Conservation (phyloP, 2,797 vertebrate genomes). For the Pteropus rufus region DNA sequence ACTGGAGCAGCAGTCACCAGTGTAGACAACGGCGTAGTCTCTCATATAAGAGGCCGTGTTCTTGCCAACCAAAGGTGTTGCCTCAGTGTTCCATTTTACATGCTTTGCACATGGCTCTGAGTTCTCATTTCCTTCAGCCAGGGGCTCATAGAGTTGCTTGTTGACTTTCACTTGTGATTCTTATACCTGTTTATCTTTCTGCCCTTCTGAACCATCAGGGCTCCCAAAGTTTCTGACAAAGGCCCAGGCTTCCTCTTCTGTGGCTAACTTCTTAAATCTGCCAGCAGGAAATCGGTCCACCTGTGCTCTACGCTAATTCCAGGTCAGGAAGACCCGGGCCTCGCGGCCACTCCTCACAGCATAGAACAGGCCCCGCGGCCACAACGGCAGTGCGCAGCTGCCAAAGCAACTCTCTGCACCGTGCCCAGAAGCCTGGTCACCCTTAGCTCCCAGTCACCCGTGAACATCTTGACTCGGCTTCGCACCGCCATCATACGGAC, state of each 20-base stretch:
- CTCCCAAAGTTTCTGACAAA: slow-evolving; percentile 81
- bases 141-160: slow-evolving; percentile 81
- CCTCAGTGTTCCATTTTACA: slow-evolving; percentile 62
- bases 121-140: background rate
- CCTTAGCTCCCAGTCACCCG: rapidly evolving
- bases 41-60: slow-evolving; percentile 82
- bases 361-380: slow-evolving; percentile 87
- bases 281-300: slow-evolving; percentile 90
- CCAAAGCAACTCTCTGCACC: background rate
- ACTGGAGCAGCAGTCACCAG: slow-evolving; percentile 91
- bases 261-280: slow-evolving; percentile 92
- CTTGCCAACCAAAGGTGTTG: background rate
- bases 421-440: background rate
- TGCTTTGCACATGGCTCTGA: slow-evolving; percentile 78
- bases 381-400: background rate
- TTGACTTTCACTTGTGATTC: slow-evolving; percentile 63
- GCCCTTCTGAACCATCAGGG: background rate
- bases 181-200: background rate
- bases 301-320: slow-evolving; percentile 91
- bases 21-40: slow-evolving; percentile 93
- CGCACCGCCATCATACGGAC: rapidly evolving
- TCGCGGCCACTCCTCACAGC: slow-evolving; percentile 88
- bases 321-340: slow-evolving; percentile 90
- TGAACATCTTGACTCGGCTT: rapidly evolving
- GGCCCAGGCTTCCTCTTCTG: slow-evolving; percentile 91